These are phyloP conservation scores for Platysteira castanea DNA, from an alignment of 2,113 vertebrate species.

Conservation along the genomic window DNA sequence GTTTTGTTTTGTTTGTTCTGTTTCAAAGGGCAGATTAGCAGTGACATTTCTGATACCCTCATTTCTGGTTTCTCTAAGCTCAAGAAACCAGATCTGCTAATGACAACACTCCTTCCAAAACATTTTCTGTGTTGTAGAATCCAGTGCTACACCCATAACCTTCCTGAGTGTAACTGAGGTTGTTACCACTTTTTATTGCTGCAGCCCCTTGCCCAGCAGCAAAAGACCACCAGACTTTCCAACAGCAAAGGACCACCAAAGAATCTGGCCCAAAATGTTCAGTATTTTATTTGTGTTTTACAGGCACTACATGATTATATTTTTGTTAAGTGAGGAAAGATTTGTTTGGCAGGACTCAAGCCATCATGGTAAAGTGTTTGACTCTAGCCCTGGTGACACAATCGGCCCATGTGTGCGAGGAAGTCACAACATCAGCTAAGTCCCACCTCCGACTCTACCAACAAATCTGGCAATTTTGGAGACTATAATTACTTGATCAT, in stretches of 20 bases:
- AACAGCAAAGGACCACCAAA: not conserved
- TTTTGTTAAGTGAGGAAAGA: not conserved
- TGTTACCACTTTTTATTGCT: not conserved
- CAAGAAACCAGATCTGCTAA: not conserved
- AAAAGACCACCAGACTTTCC: not conserved
- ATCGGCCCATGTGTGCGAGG: not conserved
- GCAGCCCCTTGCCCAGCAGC: not conserved
- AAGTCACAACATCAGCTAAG: constrained; percentile 12
- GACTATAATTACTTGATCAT: constrained; percentile 11
- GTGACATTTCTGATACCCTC: not conserved
- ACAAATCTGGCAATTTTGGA: not conserved
- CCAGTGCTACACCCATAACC: not conserved
- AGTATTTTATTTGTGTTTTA: not conserved
- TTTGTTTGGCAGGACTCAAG: not conserved
- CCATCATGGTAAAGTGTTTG: not conserved
- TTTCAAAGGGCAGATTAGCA: not conserved
- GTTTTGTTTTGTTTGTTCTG: not conserved
- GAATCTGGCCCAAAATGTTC: not conserved
- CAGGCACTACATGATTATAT: not conserved
- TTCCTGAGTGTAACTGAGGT: not conserved
- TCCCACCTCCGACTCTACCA: not conserved
- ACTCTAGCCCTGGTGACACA: not conserved
- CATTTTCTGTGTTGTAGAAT: not conserved
- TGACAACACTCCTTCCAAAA: not conserved
- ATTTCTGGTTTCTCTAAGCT: not conserved